A percentile compares a stretch with the other conserved stretches of the same genome.
Evolutionary conservation across 2,113 vertebrate genomes (phyloP).

Genomic region (Aspidoscelis tigris): DNA sequence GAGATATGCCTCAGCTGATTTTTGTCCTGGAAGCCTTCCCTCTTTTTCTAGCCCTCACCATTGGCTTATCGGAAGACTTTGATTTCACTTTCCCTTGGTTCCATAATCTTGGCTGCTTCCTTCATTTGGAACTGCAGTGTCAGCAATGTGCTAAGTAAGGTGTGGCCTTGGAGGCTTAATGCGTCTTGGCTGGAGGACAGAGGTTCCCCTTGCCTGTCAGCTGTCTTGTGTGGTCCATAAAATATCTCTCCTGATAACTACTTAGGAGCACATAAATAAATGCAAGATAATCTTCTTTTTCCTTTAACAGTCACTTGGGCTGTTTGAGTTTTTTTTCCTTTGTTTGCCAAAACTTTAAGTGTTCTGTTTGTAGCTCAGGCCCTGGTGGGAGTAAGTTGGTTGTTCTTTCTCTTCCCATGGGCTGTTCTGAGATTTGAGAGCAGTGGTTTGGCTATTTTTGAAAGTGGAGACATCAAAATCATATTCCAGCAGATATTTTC

Average conservation of each 20-base stretch:
- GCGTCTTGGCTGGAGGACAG: neutral
- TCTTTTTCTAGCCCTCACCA: no score
- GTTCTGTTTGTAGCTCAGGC: no score
- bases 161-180: neutral
- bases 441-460: no score
- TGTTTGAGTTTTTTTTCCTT: no score
- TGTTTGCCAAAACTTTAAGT: no score
- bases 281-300: neutral
- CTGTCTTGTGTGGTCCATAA: neutral
- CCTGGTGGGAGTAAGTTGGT: no score
- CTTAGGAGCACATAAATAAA: neutral
- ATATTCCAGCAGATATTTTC: no score
- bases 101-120: neutral
- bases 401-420: no score
- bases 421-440: no score
- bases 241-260: neutral
- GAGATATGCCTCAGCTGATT: neutral
- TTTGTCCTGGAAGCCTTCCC: neutral
- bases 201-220: neutral
- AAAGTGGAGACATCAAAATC: no score
- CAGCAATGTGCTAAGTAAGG: neutral
- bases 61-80: neutral
- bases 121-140: neutral
- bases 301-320: no score
- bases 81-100: neutral